phyloP scores from a whole-genome alignment of 2,113 vertebrate species.

The Struthio camelus region DNA sequence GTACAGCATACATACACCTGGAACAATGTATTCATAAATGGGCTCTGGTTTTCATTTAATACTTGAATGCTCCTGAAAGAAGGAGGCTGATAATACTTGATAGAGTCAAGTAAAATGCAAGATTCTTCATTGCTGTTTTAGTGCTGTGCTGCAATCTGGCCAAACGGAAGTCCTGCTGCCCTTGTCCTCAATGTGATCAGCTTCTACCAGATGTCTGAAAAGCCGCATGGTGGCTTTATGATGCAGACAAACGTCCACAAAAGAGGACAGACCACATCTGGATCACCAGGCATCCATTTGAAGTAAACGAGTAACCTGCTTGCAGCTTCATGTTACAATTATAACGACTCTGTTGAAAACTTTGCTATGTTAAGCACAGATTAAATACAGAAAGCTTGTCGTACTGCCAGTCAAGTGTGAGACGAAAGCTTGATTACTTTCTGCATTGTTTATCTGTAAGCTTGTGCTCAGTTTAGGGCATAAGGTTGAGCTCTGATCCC shows the following conservation, averaged over 20 bases:
- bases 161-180: background rate
- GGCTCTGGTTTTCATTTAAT: slow-evolving; percentile 40
- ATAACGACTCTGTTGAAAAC: background rate
- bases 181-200: background rate
- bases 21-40: slow-evolving; percentile 17
- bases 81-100: background rate
- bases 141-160: background rate
- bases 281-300: background rate
- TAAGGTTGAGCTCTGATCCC: background rate
- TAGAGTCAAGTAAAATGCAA: slow-evolving; percentile 17
- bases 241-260: background rate
- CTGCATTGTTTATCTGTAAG: background rate
- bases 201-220: background rate
- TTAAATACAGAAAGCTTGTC: background rate
- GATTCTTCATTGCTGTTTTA: slow-evolving; percentile 5
- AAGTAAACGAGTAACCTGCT: background rate
- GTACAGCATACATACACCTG: background rate
- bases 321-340: background rate
- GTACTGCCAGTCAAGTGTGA: background rate
- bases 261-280: background rate
- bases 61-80: background rate
- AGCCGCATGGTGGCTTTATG: background rate
- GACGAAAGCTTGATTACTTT: background rate
- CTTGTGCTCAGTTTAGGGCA: background rate
- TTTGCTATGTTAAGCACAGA: background rate